Evolutionary conservation across 2,113 vertebrate genomes (phyloP).

Genomic region (Lanius collurio): DNA sequence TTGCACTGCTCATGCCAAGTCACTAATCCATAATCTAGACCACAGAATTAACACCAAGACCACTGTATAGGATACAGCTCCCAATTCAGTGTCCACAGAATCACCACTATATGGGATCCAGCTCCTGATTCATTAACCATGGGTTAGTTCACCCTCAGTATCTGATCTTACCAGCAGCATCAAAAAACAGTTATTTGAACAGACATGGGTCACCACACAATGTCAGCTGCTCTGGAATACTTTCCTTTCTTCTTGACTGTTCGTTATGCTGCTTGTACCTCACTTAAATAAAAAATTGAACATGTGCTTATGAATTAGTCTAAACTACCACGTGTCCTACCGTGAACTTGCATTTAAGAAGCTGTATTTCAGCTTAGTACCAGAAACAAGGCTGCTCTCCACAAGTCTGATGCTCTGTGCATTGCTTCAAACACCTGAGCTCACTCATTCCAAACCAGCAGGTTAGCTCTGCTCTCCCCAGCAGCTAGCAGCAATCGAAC

Average conservation of each 20-base stretch:
- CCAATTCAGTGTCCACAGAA: accelerated
- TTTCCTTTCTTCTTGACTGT: neutral
- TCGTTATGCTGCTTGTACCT: neutral
- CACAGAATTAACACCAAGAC: neutral
- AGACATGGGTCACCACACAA: neutral
- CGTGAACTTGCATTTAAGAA: neutral
- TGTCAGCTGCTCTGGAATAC: neutral
- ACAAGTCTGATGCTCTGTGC: neutral
- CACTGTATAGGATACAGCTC: neutral
- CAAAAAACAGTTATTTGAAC: neutral
- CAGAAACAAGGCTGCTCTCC: neutral
- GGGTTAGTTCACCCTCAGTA: neutral
- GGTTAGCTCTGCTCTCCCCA: neutral
- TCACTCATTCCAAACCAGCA: neutral
- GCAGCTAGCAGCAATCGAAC: neutral
- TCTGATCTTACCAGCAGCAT: neutral
- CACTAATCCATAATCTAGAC: neutral
- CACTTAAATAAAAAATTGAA: neutral
- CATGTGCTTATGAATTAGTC: neutral
- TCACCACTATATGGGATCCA: accelerated
- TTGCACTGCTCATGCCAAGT: neutral
- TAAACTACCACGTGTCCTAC: neutral
- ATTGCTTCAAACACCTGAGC: neutral
- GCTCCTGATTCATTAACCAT: neutral
- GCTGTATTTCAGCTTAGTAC: neutral